Base-by-base conservation (phyloP, 2,888 invertebrate species). In the Pachliopta kotzebuea region DNA sequence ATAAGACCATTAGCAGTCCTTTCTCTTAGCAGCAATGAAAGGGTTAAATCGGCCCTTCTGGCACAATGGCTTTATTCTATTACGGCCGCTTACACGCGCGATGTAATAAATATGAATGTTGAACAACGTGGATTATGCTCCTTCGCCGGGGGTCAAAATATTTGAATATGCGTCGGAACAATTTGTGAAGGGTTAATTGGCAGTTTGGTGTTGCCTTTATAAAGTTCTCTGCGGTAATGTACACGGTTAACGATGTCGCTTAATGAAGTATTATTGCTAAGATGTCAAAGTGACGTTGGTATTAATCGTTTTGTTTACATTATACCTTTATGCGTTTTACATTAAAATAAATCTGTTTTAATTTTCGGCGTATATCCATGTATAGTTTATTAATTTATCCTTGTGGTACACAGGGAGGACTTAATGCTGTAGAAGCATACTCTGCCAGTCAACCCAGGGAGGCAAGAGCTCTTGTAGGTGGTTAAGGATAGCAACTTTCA, bases 61-160 rank as follows among this genome's bases (percentile, higher is more conserved):
- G 81, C 79, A 87, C 86, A 87, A 88, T 88, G 78, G 86, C 85
- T 85, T 86, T 86, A 90, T 90, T 89, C 86, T 88, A 89, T 88
- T 90, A 88, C 76, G 75, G 78, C 80, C 86, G 87, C 84, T 90
- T 90, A 90, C 88, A 90, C 87, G 90, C 85, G 84, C 86, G 85
- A 90, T 88, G 88, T 88, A 85, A 88, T 91, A 91, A 90, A 90
- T 91, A 90, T 90, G 90, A 90, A 90, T 90, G 91, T 88, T 85
- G 87, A 87, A 88, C 87, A 86, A 80, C 82, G 82, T 74, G 84
- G 87, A 88, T 90, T 89, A 90, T 84, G 77, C 85, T 85, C 78
- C 85, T 86, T 85, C 83, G 86, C 84, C 83, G 80, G 85, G 89
- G 91, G 90, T 90, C 91, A 90, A 86, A 90, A 90, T 90, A 90